Conservation (phyloP, 2,888 invertebrate genomes). For the Tetanocera ferruginea region DNA sequence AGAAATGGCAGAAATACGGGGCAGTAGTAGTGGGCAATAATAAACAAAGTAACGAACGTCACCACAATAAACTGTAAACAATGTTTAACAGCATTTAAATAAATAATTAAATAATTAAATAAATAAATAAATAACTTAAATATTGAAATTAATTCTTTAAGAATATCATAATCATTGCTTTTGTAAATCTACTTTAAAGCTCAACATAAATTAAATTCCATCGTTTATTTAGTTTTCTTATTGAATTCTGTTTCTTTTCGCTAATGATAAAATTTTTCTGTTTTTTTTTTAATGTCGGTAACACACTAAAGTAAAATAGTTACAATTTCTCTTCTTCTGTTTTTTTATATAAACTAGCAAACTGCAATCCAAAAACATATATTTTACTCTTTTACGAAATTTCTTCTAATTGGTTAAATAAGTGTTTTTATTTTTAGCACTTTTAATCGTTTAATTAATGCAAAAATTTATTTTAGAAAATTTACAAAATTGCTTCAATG, state of each 20-base stretch:
- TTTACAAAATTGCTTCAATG: constrained; percentile 62
- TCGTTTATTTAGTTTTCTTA: neutral
- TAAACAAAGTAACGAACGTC: neutral
- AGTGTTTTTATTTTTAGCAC: neutral
- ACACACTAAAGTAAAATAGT: constrained; percentile 19
- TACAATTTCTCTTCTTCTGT: neutral
- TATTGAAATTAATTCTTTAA: neutral
- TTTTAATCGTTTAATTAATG: neutral
- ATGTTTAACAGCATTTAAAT: neutral
- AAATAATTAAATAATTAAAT: neutral
- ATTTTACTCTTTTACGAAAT: neutral
- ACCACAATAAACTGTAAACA: neutral
- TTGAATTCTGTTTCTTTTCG: neutral
- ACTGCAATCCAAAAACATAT: neutral
- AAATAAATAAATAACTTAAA: neutral
- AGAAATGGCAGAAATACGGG: constrained; percentile 19
- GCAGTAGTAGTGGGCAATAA: neutral
- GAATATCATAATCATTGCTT: neutral
- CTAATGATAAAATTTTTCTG: neutral
- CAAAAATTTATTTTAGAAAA: constrained; percentile 57
- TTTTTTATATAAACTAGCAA: neutral
- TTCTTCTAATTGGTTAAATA: neutral
- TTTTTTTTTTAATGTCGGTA: neutral
- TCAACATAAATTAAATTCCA: neutral
- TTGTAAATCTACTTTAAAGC: neutral